Evolutionary conservation across 2,113 vertebrate species (phyloP).

Genomic region (Bagarius yarrelli): DNA sequence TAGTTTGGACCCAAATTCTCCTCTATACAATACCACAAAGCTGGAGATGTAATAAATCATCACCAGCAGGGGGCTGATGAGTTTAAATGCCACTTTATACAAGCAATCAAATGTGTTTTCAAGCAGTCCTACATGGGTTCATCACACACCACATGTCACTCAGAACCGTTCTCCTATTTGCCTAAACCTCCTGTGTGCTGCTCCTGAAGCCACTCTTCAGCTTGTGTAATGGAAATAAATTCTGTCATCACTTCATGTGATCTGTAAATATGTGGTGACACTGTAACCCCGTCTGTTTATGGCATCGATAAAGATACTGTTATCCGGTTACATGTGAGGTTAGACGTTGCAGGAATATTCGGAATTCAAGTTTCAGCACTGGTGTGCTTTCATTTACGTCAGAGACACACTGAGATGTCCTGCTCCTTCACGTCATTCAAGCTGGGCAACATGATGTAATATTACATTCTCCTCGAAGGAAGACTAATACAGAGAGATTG

Average conservation of each 20-base stretch:
- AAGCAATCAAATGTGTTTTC: background rate
- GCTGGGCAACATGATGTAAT: background rate
- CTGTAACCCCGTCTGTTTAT: background rate
- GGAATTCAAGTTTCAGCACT: conserved; percentile 14
- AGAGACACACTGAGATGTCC: background rate
- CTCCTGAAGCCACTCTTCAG: background rate
- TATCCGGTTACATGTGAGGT: conserved; percentile 10
- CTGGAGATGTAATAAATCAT: background rate
- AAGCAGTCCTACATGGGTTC: background rate
- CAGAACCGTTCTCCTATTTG: background rate
- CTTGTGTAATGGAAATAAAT: background rate
- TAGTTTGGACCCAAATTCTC: no score
- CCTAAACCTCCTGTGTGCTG: background rate
- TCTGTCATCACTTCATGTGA: background rate
- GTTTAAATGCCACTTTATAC: background rate
- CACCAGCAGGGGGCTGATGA: background rate
- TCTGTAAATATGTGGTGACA: background rate
- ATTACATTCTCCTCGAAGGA: background rate
- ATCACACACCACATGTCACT: background rate
- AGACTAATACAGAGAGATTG: no score
- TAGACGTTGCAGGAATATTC: background rate
- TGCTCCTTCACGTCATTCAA: background rate
- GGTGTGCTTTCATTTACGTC: background rate
- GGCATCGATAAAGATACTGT: background rate
- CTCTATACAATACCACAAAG: background rate